Base-by-base conservation (phyloP, 2,797 vertebrate genomes). In the Gephyroberyx darwinii region DNA sequence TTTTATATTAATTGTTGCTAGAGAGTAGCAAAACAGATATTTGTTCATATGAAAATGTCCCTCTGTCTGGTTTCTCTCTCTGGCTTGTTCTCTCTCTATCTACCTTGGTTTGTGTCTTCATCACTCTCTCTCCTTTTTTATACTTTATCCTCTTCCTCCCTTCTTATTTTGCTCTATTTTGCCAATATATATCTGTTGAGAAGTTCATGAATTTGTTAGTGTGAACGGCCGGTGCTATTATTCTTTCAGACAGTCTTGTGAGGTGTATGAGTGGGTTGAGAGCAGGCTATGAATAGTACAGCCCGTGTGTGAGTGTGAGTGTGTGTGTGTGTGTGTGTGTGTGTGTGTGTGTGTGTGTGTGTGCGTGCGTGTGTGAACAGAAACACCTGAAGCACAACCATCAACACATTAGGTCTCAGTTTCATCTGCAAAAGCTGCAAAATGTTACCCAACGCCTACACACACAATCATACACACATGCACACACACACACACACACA, bases 241-340 rank as follows among this genome's bases (percentile, higher is more conserved):
- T 5, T 74, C 3, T 12, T 22, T 43, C 7, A 68, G 51, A 74
- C 3, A 16, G 50, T 20, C 2, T 48, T 56, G 55, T 65, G n/a
- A 20, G 9, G 17, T 65, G 39, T 53, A 33, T 20, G 45, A 68
- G 7, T 31, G 55, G 76, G 57, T 69, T 65, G 31, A 71, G 33
- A 65, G 51, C 20, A 53, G 48, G 14, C 33, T 54, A 53, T 51
- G 51, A 69, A 65, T 31, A 20, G 4, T 41, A n/a, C 10, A n/a
- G 55, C 0, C 5, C 33, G 8, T 31, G 13, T 76, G 45, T 19
- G 13, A 5, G 6, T 45, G 10, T 17, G 30, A 19, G 19, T 60
- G 31, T 60, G 16, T 6, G 37, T n/a, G 20, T 30, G 26, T 69
- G 4, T 8, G 16, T 63, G 43, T 9, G 7, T 2, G 37, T 39